Evolutionary conservation across 2,113 vertebrate genomes (phyloP).

Genomic region (Cryptomyrus ogoouensis): DNA sequence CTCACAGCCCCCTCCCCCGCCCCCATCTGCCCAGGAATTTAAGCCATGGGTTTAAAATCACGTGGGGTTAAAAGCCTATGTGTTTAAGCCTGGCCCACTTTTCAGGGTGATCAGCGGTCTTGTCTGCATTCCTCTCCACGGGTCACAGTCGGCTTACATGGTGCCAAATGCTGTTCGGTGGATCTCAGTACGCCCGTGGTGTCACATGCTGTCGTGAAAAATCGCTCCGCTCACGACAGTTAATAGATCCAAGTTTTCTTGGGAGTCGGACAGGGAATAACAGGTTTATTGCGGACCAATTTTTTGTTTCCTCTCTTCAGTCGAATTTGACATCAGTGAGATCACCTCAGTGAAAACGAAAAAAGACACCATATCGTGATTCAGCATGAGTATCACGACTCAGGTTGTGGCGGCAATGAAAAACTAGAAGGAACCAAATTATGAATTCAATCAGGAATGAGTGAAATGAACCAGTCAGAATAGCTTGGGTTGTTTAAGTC

Average conservation of each 20-base stretch:
- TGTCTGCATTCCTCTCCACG: background rate
- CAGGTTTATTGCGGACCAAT: background rate
- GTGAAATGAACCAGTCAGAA: background rate
- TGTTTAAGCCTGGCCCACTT: background rate
- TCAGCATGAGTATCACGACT: background rate
- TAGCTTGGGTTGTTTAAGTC: too few species aligned
- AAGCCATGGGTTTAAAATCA: background rate
- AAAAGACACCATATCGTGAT: background rate
- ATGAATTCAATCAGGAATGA: background rate
- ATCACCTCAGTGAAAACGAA: background rate
- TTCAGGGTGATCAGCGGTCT: background rate
- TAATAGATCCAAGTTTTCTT: background rate
- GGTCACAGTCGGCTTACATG: background rate
- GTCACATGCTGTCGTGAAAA: background rate
- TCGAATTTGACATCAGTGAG: background rate
- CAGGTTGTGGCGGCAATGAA: background rate
- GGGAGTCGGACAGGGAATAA: background rate
- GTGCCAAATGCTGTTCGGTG: background rate
- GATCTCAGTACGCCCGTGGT: background rate
- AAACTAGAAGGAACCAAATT: background rate
- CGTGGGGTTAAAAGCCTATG: background rate
- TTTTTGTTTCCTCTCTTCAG: background rate
- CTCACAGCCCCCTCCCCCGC: background rate
- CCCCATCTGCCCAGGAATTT: background rate
- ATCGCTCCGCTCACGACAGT: background rate